Evolutionary conservation across 2,797 vertebrate genomes (phyloP).

Genomic region (Tinamus major): DNA sequence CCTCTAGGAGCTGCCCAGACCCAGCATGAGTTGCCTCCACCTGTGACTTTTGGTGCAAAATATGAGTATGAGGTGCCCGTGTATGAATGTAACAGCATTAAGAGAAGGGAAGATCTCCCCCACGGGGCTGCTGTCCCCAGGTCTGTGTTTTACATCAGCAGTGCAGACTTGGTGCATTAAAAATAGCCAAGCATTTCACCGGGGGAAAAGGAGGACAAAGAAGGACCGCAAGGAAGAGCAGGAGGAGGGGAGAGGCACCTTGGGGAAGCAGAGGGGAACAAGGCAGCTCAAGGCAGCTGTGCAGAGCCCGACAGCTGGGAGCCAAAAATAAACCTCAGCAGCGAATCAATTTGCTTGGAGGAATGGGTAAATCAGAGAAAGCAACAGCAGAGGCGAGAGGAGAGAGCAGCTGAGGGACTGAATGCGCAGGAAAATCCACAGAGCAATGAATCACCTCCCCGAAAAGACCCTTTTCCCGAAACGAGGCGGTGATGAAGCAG

Average conservation of each 20-base stretch:
- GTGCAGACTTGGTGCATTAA: background rate
- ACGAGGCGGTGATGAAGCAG: background rate
- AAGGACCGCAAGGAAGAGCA: background rate
- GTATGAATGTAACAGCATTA: no score
- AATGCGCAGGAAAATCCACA: slow-evolving; percentile 15
- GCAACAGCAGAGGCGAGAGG: background rate
- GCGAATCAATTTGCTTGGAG: slow-evolving; percentile 43
- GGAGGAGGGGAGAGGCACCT: background rate
- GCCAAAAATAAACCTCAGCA: background rate
- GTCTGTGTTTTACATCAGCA: accelerated
- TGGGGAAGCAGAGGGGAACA: background rate
- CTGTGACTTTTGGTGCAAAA: no score
- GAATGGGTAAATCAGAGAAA: background rate
- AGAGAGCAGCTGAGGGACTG: background rate
- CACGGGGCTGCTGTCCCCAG: background rate
- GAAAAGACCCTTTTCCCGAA: slow-evolving; percentile 23
- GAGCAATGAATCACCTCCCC: slow-evolving; percentile 42
- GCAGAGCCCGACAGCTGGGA: slow-evolving; percentile 31
- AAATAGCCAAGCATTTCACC: accelerated
- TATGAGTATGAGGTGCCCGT: no score
- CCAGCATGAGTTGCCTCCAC: no score
- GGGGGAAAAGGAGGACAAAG: background rate
- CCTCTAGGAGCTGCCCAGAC: no score
- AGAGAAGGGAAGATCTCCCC: background rate
- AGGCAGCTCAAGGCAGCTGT: background rate